A percentile compares a stretch with the other conserved stretches of the same genome.
These are phyloP conservation scores for Peromyscus maniculatus DNA, from an alignment of 2,113 vertebrate species.

Conservation along the genomic window DNA sequence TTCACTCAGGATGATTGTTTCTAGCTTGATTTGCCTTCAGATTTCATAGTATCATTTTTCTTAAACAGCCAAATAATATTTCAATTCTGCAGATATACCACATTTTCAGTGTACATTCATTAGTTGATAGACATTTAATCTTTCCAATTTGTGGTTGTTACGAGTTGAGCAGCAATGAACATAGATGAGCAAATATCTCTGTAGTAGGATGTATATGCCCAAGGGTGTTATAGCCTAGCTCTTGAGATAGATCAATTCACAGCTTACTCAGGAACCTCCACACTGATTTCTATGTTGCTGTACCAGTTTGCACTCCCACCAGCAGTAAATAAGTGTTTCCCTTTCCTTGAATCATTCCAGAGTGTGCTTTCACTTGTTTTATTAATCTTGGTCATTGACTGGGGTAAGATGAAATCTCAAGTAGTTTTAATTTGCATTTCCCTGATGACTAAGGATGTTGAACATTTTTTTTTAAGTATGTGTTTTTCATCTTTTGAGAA, in stretches of 20 bases:
- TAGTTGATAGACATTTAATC: neutral
- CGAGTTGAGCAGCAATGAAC: neutral
- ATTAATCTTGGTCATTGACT: neutral
- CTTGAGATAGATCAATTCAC: neutral
- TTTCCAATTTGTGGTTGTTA: neutral
- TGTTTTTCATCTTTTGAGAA: too few relatives aligned
- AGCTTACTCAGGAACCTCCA: neutral
- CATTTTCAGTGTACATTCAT: neutral
- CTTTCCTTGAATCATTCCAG: neutral
- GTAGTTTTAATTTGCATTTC: neutral
- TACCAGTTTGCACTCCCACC: neutral
- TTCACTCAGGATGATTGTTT: neutral
- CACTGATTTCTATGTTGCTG: neutral
- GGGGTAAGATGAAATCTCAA: neutral
- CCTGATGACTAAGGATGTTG: neutral
- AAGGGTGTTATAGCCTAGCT: neutral
- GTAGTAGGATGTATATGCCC: neutral
- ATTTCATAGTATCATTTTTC: neutral
- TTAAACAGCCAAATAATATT: neutral
- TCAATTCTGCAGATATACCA: neutral
- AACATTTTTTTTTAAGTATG: too few relatives aligned
- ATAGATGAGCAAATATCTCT: neutral
- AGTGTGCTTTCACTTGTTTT: neutral
- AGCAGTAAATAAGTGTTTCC: neutral
- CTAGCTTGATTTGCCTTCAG: neutral